Conservation (phyloP, 2,113 vertebrate genomes). For the Setophaga kirtlandii region DNA sequence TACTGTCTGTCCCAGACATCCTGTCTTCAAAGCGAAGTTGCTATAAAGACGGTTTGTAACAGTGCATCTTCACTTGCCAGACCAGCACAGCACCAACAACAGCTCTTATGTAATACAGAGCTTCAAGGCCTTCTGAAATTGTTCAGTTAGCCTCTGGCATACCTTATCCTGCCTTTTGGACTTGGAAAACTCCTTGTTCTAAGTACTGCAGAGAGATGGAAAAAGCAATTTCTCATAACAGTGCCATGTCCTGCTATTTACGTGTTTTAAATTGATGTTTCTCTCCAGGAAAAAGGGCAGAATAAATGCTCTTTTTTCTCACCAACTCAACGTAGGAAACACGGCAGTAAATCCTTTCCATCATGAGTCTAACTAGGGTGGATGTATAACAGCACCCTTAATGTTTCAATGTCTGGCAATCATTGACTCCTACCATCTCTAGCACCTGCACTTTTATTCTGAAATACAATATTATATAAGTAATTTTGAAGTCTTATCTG, state of each 20-base stretch:
- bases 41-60: neutral
- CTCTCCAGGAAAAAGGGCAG: neutral
- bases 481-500: neutral
- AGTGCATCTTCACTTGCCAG: neutral
- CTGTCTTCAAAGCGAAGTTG: neutral
- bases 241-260: neutral
- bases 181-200: neutral
- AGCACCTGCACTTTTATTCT: neutral
- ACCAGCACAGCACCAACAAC: neutral
- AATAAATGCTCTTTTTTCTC: neutral
- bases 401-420: neutral
- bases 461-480: neutral
- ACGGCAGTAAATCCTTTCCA: neutral
- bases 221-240: neutral
- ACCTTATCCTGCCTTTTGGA: neutral
- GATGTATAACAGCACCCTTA: neutral
- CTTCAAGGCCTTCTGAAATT: neutral
- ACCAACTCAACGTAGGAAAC: neutral
- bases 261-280: neutral
- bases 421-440: neutral
- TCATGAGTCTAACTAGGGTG: neutral
- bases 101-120: neutral
- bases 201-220: neutral
- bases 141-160: neutral
- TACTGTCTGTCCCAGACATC: neutral